Evolutionary conservation across 2,888 invertebrate species (phyloP), one percentile per base, ranked within the genome.

Genomic region (Aromia moschata): DNA sequence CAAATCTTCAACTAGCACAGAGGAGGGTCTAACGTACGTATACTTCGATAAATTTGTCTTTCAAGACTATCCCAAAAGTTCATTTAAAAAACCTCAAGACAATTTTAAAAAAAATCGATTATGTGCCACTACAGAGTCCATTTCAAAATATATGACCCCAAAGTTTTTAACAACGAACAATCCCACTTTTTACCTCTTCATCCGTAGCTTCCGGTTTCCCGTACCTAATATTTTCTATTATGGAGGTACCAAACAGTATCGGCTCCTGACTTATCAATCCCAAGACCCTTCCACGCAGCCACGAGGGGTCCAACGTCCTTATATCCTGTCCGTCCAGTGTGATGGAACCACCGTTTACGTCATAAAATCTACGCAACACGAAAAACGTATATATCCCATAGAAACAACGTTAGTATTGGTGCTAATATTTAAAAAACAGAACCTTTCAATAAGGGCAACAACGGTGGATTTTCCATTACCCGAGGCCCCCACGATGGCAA

Each of bases 381-480:
- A 33, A 2, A 10, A 33, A 33, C n/a, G 2, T 25, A 25, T 25
- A 5, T 25, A 33, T n/a, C n/a, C n/a, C n/a, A n/a, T n/a, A n/a
- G n/a, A n/a, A n/a, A n/a, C n/a, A n/a, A n/a, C n/a, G n/a, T n/a
- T n/a, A n/a, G n/a, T n/a, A n/a, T n/a, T n/a, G n/a, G n/a, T n/a
- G n/a, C n/a, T n/a, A n/a, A n/a, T n/a, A n/a, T n/a, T n/a, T n/a
- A n/a, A n/a, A n/a, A n/a, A n/a, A n/a, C n/a, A n/a, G n/a, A n/a
- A n/a, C 85, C 95, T 88, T 82, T 98, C 96, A 43, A 98, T 80
- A 33, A 98, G 83, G 0, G 91, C 87, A 1, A 92, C 96, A 14
- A 98, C 87, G 0, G 98, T 98, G 0, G 96, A 96, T 82, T 98
- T 98, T 1, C 96, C 97, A 75, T 94, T 94, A 1, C 98, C 98